Evolutionary conservation across 2,888 invertebrate genomes (phyloP), one percentile per base, ranked within the genome.

Genomic region (Tetheella fluctuosa): DNA sequence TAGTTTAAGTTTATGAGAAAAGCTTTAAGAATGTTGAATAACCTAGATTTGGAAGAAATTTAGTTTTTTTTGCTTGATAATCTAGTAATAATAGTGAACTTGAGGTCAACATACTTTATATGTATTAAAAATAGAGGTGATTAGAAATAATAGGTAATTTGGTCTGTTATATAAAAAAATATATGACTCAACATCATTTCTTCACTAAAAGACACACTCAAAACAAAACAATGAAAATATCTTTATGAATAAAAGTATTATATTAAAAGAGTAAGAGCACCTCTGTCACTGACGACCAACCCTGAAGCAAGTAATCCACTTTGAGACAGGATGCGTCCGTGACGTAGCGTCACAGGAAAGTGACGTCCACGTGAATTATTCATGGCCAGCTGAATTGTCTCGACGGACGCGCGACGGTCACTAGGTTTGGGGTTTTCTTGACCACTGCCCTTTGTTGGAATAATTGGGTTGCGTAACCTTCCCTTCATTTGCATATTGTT

Each of bases 291-390:
- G 57, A 59, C 58, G 54, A 42, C 55, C 63, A 71, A 61, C 63
- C 73, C 69, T 64, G 20, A 20, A 59, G 54, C 52, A 58, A 63
- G 59, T 71, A 66, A 73, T 70, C 68, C 59, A 64, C 68, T 70
- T 74, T 65, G 69, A 64, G 64, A 61, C 57, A 65, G 63, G 65
- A 64, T 52, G 52, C 65, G 62, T 30, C 54, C 34, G 55, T 34
- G 37, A 37, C 55, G 55, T 64, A 65, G 62, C 63, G 65, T 62
- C 64, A 67, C 65, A 64, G 64, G 63, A 57, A 63, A 64, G 64
- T 65, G 62, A 67, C 64, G 64, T 59, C 58, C 54, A 55, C 54
- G 34, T 74, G 65, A 72, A 73, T 73, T 59, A 73, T 74, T 72
- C 64, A 74, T 61, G 64, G 64, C 62, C 25, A 39, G n/a, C 39